phyloP scores from a whole-genome alignment of 2,797 vertebrate species.

The Dicrostonyx torquatus region DNA sequence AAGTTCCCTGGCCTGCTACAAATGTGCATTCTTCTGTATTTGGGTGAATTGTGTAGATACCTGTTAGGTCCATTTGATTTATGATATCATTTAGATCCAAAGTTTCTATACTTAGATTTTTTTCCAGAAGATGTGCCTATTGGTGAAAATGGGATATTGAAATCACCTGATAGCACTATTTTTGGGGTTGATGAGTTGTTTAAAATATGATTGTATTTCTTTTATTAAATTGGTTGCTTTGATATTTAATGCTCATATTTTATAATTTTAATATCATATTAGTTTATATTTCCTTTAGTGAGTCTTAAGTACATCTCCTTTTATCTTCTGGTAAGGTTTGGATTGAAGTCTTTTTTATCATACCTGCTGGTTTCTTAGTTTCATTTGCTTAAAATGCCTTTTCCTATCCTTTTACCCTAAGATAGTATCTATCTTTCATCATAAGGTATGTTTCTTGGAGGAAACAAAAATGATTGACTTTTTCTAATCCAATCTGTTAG shows the following conservation, averaged over 20 bases:
- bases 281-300: not conserved
- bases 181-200: not conserved
- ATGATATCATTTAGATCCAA: not conserved
- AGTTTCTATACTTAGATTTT: not conserved
- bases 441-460: not conserved
- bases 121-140: no score
- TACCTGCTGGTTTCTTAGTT: not conserved
- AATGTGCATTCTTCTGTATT: not conserved
- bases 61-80: not conserved
- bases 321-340: not conserved
- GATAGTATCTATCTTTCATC: not conserved
- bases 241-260: not conserved
- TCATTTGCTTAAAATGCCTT: not conserved
- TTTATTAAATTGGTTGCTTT: not conserved
- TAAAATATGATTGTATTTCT: not conserved
- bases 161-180: not conserved
- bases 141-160: not conserved
- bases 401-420: not conserved
- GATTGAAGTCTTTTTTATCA: not conserved
- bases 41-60: not conserved
- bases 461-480: not conserved
- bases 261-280: not conserved
- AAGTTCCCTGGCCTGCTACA: not conserved
- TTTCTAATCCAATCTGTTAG: not conserved
- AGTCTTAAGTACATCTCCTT: not conserved